Evolutionary conservation across 2,888 invertebrate species (phyloP), one percentile per base, ranked within the genome.

Genomic region (Drosophila ezoana): DNA sequence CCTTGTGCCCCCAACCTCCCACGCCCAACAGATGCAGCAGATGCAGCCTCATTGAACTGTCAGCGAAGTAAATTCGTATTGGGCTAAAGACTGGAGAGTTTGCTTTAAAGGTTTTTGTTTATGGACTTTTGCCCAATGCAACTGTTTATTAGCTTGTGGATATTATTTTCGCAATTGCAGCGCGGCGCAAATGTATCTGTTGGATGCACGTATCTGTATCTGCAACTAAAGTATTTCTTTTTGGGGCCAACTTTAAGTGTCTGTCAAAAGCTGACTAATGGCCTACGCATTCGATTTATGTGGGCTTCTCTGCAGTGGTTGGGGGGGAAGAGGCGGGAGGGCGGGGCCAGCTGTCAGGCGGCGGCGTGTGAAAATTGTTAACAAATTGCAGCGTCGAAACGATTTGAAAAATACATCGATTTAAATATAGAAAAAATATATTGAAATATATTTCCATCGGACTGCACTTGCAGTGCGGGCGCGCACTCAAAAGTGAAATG

Each of bases 301-400:
- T 52, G 69, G 72, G 72, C 75, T 65, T 14, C 28, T 52, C 16
- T 38, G 16, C 44, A 13, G 52, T 54, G 52, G 48, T 47, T 20
- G 9, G 3, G 4, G 2, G 14, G 13, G n/a, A 33, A 11, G 52
- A 16, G 37, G 32, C 37, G 37, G 3, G 4, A 35, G 23, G 20
- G 33, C 62, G 45, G 43, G 51, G 69, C 32, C 48, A 53, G 85
- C 88, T 82, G 88, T 85, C 88, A 86, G 65, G 65, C 70, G 70
- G 67, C 68, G 35, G 72, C 67, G 83, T 84, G 83, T 84, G 89
- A 84, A 89, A 87, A 84, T 87, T 69, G 77, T 79, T 87, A 85
- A 87, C 89, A 85, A 85, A 85, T 89, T 87, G 82, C 76, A 68
- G 87, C 75, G 85, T 73, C 85, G 82, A 89, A 84, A 85, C 64